phyloP scores from a whole-genome alignment of 2,113 vertebrate genomes.

The Pholis gunnellus region DNA sequence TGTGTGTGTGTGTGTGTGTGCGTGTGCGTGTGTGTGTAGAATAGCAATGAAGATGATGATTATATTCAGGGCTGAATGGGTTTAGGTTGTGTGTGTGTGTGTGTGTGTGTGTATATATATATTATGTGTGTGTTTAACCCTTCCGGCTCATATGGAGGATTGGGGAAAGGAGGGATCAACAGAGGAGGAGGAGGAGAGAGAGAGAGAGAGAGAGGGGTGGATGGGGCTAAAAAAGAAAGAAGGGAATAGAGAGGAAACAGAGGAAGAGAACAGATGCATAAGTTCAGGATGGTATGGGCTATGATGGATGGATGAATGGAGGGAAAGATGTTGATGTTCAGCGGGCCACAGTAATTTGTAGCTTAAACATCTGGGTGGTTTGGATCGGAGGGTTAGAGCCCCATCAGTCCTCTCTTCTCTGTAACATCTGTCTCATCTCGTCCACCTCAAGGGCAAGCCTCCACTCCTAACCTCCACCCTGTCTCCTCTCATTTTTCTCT shows the following conservation, averaged over 20 bases:
- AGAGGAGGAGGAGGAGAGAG: not conserved
- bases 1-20: conserved; percentile 23
- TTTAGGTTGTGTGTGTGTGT: conserved; percentile 7
- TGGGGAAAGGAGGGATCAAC: not conserved
- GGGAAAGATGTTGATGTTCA: conserved; percentile 6
- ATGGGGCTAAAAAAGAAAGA: not conserved
- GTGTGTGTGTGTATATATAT: not conserved
- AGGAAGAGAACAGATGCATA: not conserved
- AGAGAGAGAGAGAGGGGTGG: not conserved
- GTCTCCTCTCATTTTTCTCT: not conserved
- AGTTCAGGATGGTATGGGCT: not conserved
- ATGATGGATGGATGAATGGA: not conserved
- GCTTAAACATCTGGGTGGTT: conserved; percentile 61
- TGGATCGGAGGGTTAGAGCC: conserved; percentile 18
- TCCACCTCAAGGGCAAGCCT: conserved; percentile 15
- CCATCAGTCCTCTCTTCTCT: not conserved
- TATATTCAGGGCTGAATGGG: conserved; percentile 10
- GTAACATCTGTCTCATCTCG: conserved; percentile 45
- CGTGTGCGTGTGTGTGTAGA: conserved; percentile 8
- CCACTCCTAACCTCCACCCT: not conserved
- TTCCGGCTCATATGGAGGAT: not conserved
- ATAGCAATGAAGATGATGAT: conserved; percentile 7
- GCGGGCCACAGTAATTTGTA: not conserved
- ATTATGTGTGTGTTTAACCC: conserved; percentile 8
- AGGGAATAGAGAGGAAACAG: not conserved